Evolutionary conservation across 2,797 vertebrate genomes (phyloP), one percentile per base, ranked within the genome.

Genomic region (Squalus acanthias): DNA sequence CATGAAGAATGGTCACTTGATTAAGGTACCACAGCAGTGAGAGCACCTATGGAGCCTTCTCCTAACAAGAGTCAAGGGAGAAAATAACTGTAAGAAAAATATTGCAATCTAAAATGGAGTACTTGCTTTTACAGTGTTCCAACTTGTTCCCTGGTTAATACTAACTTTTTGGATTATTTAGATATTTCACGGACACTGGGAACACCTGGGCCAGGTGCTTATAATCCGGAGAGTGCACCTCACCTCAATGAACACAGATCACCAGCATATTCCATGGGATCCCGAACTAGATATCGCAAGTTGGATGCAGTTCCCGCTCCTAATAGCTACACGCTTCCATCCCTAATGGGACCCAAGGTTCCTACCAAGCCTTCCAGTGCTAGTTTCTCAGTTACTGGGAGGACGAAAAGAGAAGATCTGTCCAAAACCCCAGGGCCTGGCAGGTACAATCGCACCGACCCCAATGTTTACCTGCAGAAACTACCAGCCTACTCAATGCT

Each of bases 401-500:
- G 98, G 57, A 97, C 97, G 20, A 96, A 96, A 12, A 97, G 98
- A 0, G 98, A 98, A 96, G 98, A 99, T 96, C 98, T 98, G 0
- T 97, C 98, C 3, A 97, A 97, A 97, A 98, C 97, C 0, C 99
- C 99, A 0, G 99, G 99, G 13, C 99, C 99, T 0, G 98, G 98
- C 20, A 98, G 97, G 65, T 99, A 99, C 96, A 97, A 98, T 33
- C 98, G 97, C 96, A 98, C 98, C 0, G 97, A 98, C 96, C 98
- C 98, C 0, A 98, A 98, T 5, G 17, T 98, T 57, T 99, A 98
- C 97, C 97, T 97, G 72, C 97, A 96, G 65, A 98, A 98, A 33
- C 97, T 97, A 96, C 99, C 99, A 0, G 98, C 98, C 46, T 99
- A 98, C 97, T 98, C 98, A 96, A 98, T 99, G 96, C 98, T 98